Evolutionary conservation across 2,113 vertebrate species (phyloP).

Genomic region (Atrichornis clamosus): DNA sequence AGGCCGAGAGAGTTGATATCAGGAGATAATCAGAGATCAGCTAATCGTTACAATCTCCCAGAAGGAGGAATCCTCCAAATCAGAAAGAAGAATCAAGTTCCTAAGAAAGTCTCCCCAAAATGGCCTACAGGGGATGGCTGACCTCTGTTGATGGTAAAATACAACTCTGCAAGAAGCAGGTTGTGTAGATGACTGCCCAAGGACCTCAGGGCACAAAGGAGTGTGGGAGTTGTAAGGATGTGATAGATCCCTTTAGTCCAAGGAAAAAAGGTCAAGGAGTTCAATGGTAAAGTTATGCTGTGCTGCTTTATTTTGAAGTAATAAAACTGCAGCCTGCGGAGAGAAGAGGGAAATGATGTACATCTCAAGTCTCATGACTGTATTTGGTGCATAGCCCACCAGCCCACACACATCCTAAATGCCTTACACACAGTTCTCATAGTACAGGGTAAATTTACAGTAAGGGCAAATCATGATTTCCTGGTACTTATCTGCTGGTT

Average conservation of each 20-base stretch:
- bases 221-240: neutral
- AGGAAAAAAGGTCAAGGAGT: neutral
- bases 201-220: neutral
- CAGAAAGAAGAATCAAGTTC: neutral
- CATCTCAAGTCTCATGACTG: neutral
- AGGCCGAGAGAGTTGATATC: neutral
- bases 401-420: neutral
- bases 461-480: neutral
- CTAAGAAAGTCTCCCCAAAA: neutral
- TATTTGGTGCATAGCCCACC: neutral
- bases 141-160: neutral
- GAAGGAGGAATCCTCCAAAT: neutral
- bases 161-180: neutral
- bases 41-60: neutral
- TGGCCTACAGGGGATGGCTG: neutral
- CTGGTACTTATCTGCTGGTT: neutral
- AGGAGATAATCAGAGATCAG: neutral
- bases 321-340: neutral
- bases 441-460: neutral
- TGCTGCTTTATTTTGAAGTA: neutral
- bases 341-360: neutral
- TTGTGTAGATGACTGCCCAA: neutral
- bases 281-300: neutral
- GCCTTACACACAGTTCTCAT: neutral
- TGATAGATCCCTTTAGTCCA: neutral